Percentiles rank a stretch among this genome's conserved stretches.
phyloP scores from a whole-genome alignment of 2,113 vertebrate genomes.

The Perccottus glenii region DNA sequence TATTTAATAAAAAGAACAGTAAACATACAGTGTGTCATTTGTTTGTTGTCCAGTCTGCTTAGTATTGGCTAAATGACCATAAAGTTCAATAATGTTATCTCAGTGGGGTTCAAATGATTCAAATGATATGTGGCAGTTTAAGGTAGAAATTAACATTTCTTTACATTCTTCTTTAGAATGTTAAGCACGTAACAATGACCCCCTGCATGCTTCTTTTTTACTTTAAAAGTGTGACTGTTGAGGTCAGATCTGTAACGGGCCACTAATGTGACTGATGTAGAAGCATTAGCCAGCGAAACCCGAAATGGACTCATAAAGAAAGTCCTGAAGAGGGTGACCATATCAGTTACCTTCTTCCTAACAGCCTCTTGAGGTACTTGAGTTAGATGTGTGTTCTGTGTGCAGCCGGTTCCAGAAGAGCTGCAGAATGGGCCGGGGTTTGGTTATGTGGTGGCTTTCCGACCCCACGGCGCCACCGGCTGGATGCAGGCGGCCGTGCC shows the following conservation, averaged over 20 bases:
- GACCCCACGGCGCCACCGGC: constrained; percentile 85
- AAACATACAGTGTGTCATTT: too few species aligned
- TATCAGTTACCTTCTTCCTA: constrained; percentile 3
- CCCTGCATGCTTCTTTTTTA: too few species aligned
- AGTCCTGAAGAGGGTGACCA: not conserved
- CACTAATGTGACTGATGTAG: constrained; percentile 4
- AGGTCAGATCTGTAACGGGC: not conserved
- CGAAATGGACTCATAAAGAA: not conserved
- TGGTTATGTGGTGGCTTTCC: constrained; percentile 96
- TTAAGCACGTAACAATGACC: too few species aligned
- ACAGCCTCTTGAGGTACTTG: not conserved
- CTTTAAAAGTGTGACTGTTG: too few species aligned
- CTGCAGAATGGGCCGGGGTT: constrained; percentile 95
- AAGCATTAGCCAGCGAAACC: not conserved
- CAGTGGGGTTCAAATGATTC: too few species aligned
- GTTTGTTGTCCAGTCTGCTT: too few species aligned
- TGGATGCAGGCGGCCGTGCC: constrained; percentile 98
- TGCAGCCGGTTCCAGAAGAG: constrained; percentile 94
- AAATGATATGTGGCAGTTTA: too few species aligned
- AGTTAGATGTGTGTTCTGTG: constrained; percentile 10
- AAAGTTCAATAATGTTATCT: too few species aligned
- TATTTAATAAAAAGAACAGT: too few species aligned
- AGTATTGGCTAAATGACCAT: too few species aligned
- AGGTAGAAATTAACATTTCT: too few species aligned
- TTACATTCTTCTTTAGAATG: too few species aligned